These are phyloP conservation scores for Drosophila equinoxialis DNA, from an alignment of 1,140 invertebrate genomes.

Conservation along the genomic window DNA sequence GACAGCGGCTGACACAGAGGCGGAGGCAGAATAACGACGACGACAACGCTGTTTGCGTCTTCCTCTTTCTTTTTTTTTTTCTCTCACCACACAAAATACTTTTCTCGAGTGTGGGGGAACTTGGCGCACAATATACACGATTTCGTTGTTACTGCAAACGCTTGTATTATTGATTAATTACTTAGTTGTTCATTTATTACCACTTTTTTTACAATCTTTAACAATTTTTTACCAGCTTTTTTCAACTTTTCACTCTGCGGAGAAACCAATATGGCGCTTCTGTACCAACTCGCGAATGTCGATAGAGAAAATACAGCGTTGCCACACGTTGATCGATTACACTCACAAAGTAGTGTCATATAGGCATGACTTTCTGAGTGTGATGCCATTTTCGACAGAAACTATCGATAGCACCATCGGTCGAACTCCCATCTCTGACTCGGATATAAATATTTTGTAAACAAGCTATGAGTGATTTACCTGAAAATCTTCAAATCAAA, in stretches of 20 bases:
- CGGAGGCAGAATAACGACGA: constrained; percentile 11
- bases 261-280: constrained; percentile 49
- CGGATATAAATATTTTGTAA: constrained; percentile 7
- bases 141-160: constrained; percentile 38
- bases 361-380: background rate
- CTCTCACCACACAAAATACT: constrained; percentile 31
- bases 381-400: too few species aligned
- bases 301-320: background rate
- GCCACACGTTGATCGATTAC: constrained; percentile 7
- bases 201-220: constrained; percentile 69
- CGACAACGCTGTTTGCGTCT: constrained; percentile 1
- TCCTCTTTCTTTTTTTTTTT: constrained; percentile 2
- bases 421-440: too few species aligned
- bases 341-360: constrained; percentile 13
- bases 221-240: constrained; percentile 64
- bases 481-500: constrained; percentile 68
- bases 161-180: constrained; percentile 49
- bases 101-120: constrained; percentile 51
- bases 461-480: constrained; percentile 39
- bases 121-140: constrained; percentile 51
- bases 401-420: too few species aligned
- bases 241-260: constrained; percentile 64
- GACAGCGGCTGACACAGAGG: constrained; percentile 20
- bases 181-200: constrained; percentile 62
- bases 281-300: background rate